phyloP scores from a whole-genome alignment of 2,888 invertebrate genomes.

The Cataglyphis cursor region DNA sequence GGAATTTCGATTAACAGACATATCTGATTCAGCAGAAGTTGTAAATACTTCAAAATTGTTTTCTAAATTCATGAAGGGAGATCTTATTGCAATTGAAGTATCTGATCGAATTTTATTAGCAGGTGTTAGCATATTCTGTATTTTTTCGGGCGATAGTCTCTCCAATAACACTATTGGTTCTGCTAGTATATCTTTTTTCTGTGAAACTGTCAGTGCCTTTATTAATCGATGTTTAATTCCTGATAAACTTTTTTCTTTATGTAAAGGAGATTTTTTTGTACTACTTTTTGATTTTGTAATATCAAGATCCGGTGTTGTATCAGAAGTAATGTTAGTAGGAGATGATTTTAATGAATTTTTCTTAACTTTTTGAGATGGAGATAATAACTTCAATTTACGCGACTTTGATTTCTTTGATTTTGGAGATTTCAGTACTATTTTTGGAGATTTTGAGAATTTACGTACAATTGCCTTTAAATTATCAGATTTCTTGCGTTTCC shows the following conservation, averaged over 20 bases:
- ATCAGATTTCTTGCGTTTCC: background rate
- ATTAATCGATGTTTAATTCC: background rate
- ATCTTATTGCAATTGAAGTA: background rate
- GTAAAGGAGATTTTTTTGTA: background rate
- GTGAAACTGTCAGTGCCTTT: background rate
- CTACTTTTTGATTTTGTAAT: background rate
- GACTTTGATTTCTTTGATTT: conserved; percentile 31
- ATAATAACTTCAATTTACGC: conserved; percentile 3
- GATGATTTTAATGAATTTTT: background rate
- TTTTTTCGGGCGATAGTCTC: background rate
- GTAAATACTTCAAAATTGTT: background rate
- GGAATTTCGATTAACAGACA: background rate
- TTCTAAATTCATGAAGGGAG: background rate
- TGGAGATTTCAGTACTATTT: conserved; percentile 65
- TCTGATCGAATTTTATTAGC: background rate
- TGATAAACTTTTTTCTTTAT: background rate
- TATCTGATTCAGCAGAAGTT: background rate
- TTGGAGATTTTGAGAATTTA: conserved; percentile 77
- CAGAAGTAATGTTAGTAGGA: background rate
- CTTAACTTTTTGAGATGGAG: background rate
- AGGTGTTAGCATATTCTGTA: background rate
- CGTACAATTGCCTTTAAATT: conserved; percentile 24
- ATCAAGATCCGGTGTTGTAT: background rate
- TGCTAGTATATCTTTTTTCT: background rate
- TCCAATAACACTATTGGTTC: conserved; percentile 31